phyloP scores from a whole-genome alignment of 1,140 invertebrate genomes.

The Adelges cooleyi region DNA sequence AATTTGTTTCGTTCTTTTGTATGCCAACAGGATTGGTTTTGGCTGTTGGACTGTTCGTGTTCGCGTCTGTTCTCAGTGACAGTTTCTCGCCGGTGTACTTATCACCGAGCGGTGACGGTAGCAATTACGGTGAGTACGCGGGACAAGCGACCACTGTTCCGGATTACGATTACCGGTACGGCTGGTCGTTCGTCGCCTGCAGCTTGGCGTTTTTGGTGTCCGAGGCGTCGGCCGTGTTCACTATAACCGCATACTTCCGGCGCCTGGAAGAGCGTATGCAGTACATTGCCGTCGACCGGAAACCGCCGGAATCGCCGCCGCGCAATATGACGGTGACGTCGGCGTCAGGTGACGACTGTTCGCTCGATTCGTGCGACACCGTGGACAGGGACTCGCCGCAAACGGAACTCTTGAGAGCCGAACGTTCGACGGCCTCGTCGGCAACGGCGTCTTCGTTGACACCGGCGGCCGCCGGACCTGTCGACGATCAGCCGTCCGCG shows the following conservation, averaged over 20 bases:
- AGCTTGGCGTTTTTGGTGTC: conserved; percentile 52
- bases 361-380: background rate
- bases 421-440: background rate
- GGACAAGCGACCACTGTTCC: conserved; percentile 35
- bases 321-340: background rate
- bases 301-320: conserved; percentile 39
- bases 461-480: background rate
- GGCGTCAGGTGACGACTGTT: background rate
- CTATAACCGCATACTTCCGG: conserved; percentile 50
- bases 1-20: too few relatives aligned
- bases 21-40: conserved; percentile 48
- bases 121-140: conserved; percentile 1
- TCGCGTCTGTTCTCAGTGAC: conserved; percentile 51
- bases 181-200: conserved; percentile 58
- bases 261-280: conserved; percentile 53
- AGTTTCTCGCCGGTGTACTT: conserved; percentile 41
- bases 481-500: background rate
- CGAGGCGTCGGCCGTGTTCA: conserved; percentile 52
- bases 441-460: background rate
- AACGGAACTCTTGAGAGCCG: too few relatives aligned
- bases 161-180: conserved; percentile 48
- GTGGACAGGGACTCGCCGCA: too few relatives aligned
- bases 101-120: conserved; percentile 13
- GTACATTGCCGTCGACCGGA: conserved; percentile 49
- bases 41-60: conserved; percentile 49